Evolutionary conservation across 2,797 vertebrate genomes (phyloP).

Genomic region (Trachops cirrhosus): DNA sequence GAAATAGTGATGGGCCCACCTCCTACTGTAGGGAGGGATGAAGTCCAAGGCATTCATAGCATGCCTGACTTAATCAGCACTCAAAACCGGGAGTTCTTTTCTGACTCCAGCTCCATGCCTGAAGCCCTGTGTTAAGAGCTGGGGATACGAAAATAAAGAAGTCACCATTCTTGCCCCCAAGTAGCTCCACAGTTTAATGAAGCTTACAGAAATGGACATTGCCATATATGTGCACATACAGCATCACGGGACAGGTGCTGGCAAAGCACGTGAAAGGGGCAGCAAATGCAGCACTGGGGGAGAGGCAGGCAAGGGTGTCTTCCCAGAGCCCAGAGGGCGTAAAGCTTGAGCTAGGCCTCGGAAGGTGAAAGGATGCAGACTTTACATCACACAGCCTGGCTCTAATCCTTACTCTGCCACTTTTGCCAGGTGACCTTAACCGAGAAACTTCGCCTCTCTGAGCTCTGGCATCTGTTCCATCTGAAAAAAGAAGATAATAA

Average conservation of each 20-base stretch:
- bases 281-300: not conserved
- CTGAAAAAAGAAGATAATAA: not conserved
- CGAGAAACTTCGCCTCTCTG: not conserved
- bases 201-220: not conserved
- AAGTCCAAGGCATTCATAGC: not conserved
- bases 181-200: not conserved
- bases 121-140: not conserved
- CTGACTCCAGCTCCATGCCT: not conserved
- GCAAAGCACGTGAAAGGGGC: not conserved
- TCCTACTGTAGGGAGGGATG: not conserved
- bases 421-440: fast-evolving
- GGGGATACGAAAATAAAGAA: not conserved
- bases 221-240: not conserved
- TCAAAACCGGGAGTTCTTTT: not conserved
- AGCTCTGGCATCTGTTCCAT: not conserved
- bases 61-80: not conserved
- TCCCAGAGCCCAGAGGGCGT: not conserved
- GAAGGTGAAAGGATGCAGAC: not conserved
- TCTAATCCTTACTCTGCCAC: not conserved
- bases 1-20: not conserved
- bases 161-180: not conserved
- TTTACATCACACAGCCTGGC: not conserved
- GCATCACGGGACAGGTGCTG: not conserved
- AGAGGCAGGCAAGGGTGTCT: not conserved
- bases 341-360: not conserved